Evolutionary conservation across 2,888 invertebrate genomes (phyloP).

Genomic region (Epistrophella euchroma): DNA sequence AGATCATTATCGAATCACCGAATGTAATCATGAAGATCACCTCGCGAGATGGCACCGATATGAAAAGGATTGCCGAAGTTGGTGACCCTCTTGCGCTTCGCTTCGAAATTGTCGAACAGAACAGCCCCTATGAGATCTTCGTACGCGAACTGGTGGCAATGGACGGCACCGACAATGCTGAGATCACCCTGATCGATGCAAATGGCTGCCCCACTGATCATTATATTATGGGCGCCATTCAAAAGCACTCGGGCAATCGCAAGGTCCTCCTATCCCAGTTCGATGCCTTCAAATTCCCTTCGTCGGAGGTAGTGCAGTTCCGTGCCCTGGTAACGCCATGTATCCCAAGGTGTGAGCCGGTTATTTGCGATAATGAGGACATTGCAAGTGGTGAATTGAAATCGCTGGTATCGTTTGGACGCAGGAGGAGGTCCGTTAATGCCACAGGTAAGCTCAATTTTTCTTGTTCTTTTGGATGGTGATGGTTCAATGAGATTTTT

Average conservation of each 20-base stretch:
- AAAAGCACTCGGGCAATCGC: constrained; percentile 91
- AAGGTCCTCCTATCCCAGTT: constrained; percentile 95
- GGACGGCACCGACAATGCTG: constrained; percentile 96
- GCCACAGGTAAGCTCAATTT: constrained; percentile 80
- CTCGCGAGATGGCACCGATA: constrained; percentile 92
- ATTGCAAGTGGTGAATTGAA: constrained; percentile 91
- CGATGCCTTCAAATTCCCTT: constrained; percentile 98
- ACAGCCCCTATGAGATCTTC: constrained; percentile 97
- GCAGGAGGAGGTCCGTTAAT: constrained; percentile 89
- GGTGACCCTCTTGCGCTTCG: constrained; percentile 95
- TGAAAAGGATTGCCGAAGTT: constrained; percentile 94
- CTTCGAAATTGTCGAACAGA: constrained; percentile 95
- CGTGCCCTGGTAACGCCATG: constrained; percentile 96
- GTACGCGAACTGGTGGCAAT: constrained; percentile 96
- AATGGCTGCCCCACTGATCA: constrained; percentile 97
- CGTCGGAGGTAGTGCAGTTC: constrained; percentile 97
- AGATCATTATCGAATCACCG: constrained; percentile 96
- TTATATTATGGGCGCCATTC: constrained; percentile 97
- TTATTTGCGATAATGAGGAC: constrained; percentile 93
- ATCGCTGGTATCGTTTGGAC: constrained; percentile 93
- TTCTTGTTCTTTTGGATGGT: constrained; percentile 1
- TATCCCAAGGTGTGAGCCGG: constrained; percentile 96
- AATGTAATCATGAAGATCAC: constrained; percentile 98
- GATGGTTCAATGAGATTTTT: constrained; percentile 42
- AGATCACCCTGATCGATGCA: constrained; percentile 95